phyloP scores from a whole-genome alignment of 2,113 vertebrate genomes.

The Psephotus haematonotus region DNA sequence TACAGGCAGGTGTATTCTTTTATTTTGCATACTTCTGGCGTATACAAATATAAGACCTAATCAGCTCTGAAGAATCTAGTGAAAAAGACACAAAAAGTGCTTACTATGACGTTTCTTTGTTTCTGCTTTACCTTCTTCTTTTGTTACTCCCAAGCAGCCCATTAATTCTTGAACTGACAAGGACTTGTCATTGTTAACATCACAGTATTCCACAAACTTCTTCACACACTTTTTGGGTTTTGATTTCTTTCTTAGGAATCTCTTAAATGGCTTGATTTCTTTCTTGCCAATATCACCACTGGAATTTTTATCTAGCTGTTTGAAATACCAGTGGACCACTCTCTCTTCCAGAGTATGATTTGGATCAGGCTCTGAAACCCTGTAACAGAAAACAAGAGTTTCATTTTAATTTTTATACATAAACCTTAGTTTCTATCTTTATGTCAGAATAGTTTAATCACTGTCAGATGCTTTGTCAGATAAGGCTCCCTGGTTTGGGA shows the following conservation, averaged over 20 bases:
- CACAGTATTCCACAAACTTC: constrained; percentile 97
- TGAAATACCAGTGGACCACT: constrained; percentile 97
- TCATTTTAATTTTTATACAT: neutral
- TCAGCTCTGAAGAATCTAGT: neutral
- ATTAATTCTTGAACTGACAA: constrained; percentile 91
- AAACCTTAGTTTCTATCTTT: neutral
- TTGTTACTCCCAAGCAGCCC: constrained; percentile 91
- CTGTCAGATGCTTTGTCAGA: neutral
- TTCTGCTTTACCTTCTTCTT: constrained; percentile 83
- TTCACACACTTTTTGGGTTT: constrained; percentile 97
- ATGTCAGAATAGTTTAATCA: neutral
- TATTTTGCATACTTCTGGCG: neutral
- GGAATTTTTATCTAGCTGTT: constrained; percentile 90
- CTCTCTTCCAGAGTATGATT: constrained; percentile 95
- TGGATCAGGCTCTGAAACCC: constrained; percentile 92
- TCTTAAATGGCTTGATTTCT: constrained; percentile 96
- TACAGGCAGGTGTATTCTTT: neutral
- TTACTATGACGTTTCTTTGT: constrained; percentile 73
- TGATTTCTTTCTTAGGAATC: constrained; percentile 93
- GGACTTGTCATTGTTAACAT: constrained; percentile 89
- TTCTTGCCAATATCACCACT: constrained; percentile 96
- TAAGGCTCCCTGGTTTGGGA: neutral
- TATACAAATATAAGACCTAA: neutral
- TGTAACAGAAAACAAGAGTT: constrained; percentile 43
- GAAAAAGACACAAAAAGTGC: neutral